Percentiles rank a stretch among this genome's conserved stretches.
phyloP scores from a whole-genome alignment of 2,113 vertebrate genomes.

The Poicephalus meyeri region DNA sequence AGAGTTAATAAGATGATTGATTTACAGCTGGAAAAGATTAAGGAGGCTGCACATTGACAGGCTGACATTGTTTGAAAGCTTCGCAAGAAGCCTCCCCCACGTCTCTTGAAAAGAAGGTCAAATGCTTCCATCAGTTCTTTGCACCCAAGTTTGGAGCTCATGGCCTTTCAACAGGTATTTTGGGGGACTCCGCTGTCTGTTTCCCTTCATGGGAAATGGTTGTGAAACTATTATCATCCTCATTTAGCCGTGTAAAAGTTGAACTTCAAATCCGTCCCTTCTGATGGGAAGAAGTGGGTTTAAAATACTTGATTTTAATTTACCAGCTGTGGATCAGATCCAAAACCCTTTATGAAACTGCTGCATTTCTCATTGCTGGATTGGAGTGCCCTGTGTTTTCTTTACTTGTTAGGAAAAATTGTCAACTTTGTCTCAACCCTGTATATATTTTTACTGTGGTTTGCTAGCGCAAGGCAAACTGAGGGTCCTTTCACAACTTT shows the following conservation, averaged over 20 bases:
- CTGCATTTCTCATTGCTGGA: not conserved
- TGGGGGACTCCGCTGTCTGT: not conserved
- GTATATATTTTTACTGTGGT: slow-evolving; percentile 37
- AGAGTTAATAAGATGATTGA: slow-evolving; percentile 79
- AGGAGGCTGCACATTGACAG: slow-evolving; percentile 53
- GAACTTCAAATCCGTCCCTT: not conserved
- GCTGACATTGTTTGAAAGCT: slow-evolving; percentile 32
- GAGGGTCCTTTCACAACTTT: slow-evolving; percentile 44
- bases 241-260: not conserved
- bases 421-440: slow-evolving; percentile 46
- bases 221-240: not conserved
- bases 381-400: not conserved
- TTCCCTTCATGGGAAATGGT: not conserved
- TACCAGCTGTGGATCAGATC: slow-evolving; percentile 16
- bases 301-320: slow-evolving; percentile 4
- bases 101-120: not conserved
- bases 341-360: slow-evolving; percentile 1
- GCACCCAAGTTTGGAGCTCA: not conserved
- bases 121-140: not conserved
- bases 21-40: slow-evolving; percentile 82
- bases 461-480: slow-evolving; percentile 27
- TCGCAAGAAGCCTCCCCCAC: not conserved
- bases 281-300: not conserved
- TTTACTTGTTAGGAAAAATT: slow-evolving; percentile 39
- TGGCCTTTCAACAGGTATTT: not conserved